A percentile compares a stretch with the other conserved stretches of the same genome.
These are phyloP conservation scores for Turdus rufiventris DNA, from an alignment of 2,113 vertebrate genomes.

Conservation along the genomic window DNA sequence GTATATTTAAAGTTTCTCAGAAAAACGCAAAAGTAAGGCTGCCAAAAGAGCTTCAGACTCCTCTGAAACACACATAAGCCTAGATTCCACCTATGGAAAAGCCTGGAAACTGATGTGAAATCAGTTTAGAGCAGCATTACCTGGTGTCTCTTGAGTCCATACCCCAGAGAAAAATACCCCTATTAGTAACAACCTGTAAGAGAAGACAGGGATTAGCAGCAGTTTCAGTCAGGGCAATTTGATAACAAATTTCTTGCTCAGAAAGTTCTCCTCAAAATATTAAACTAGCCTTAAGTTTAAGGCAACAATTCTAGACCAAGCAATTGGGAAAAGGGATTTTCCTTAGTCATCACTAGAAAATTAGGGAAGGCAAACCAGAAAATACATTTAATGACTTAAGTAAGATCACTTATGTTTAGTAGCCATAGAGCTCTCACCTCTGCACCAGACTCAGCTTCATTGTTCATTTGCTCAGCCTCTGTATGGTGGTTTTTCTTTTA, in stretches of 20 bases:
- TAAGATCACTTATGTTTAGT: fast-evolving
- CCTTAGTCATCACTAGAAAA: not conserved
- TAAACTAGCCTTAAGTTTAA: not conserved
- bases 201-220: not conserved
- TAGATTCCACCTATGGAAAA: not conserved
- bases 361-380: fast-evolving
- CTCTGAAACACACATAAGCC: not conserved
- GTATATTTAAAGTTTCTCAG: not conserved
- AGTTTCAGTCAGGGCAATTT: not conserved
- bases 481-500: fast-evolving
- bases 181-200: not conserved
- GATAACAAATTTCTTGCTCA: not conserved
- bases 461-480: fast-evolving
- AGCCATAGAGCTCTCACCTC: not conserved
- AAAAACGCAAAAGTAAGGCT: not conserved
- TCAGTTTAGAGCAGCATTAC: not conserved
- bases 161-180: not conserved
- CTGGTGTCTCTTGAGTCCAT: not conserved
- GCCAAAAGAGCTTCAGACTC: not conserved
- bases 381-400: fast-evolving
- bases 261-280: fast-evolving
- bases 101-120: fast-evolving
- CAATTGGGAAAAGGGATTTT: not conserved
- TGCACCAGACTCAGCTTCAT: not conserved
- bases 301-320: fast-evolving